Evolutionary conservation across 1,140 invertebrate species (phyloP).

Genomic region (Hypothenemus hampei): DNA sequence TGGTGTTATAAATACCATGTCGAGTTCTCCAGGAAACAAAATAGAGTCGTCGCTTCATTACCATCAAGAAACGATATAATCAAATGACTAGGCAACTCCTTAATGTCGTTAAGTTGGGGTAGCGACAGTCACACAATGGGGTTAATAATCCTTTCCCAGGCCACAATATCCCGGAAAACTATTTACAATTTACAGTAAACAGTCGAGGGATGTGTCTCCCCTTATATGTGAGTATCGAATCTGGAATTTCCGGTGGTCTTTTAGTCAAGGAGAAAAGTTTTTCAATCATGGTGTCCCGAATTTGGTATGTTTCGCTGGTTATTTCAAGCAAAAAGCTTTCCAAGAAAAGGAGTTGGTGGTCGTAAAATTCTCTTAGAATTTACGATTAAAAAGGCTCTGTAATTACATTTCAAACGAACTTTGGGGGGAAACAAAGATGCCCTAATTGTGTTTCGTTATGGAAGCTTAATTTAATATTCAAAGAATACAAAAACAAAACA

Average conservation of each 20-base stretch:
- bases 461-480: slow-evolving; percentile 30
- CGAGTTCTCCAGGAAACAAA: too few relatives aligned
- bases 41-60: slow-evolving; percentile 18
- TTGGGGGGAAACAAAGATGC: slow-evolving; percentile 29
- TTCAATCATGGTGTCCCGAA: too few relatives aligned
- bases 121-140: slow-evolving; percentile 14
- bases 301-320: too few relatives aligned
- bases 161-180: slow-evolving; percentile 22
- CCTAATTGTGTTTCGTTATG: slow-evolving; percentile 29
- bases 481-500: slow-evolving; percentile 24
- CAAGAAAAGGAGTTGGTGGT: too few relatives aligned
- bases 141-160: slow-evolving; percentile 24
- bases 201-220: too few relatives aligned
- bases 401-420: slow-evolving; percentile 29
- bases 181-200: slow-evolving; percentile 20
- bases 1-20: too few relatives aligned
- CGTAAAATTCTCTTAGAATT: slow-evolving; percentile 25
- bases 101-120: slow-evolving; percentile 18
- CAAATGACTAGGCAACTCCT: slow-evolving; percentile 21
- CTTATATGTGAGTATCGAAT: too few relatives aligned
- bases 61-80: slow-evolving; percentile 18
- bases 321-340: too few relatives aligned
- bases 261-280: too few relatives aligned
- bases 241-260: too few relatives aligned
- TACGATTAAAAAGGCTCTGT: slow-evolving; percentile 29